Conservation (phyloP, 2,797 vertebrate genomes). For the Neosilurus hyrtlii region DNA sequence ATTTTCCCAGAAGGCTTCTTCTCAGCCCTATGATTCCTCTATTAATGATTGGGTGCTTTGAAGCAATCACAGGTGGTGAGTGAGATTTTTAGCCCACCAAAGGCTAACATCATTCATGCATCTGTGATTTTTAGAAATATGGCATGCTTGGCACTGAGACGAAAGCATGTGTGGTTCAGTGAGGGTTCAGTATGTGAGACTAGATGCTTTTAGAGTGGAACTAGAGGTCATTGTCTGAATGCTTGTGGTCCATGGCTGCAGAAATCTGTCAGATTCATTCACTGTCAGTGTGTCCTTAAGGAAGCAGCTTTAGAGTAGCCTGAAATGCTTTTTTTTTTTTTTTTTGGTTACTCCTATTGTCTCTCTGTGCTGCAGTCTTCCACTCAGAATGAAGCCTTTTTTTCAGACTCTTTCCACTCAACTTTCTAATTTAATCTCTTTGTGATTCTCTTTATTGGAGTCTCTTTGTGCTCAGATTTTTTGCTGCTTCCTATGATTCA, state of each 20-base stretch:
- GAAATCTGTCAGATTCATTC: slow-evolving; percentile 52
- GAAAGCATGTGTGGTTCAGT: slow-evolving; percentile 44
- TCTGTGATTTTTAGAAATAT: slow-evolving; percentile 45
- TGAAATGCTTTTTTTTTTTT: slow-evolving; percentile 9
- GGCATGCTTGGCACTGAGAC: slow-evolving; percentile 42
- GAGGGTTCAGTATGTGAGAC: slow-evolving; percentile 38
- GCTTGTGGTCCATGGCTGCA: slow-evolving; percentile 45
- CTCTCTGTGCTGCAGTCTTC: slow-evolving; percentile 12
- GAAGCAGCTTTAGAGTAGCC: slow-evolving; percentile 27
- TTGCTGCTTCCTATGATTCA: slow-evolving; percentile 29
- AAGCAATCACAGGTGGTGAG: slow-evolving; percentile 15
- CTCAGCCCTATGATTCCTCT: background rate
- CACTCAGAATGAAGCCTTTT: slow-evolving; percentile 26
- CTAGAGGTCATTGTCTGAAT: slow-evolving; percentile 51
- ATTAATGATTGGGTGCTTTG: slow-evolving; percentile 1
- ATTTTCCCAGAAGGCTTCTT: background rate
- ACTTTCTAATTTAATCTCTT: slow-evolving; percentile 38
- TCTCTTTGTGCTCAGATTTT: slow-evolving; percentile 25
- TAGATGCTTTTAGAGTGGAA: slow-evolving; percentile 48
- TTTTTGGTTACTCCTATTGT: slow-evolving; percentile 8
- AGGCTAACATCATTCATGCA: slow-evolving; percentile 10
- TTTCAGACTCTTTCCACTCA: slow-evolving; percentile 23
- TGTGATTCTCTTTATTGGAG: slow-evolving; percentile 36
- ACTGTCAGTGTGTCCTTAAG: slow-evolving; percentile 38
- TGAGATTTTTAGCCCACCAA: background rate